These are phyloP conservation scores for Numenius arquata DNA, from an alignment of 2,113 vertebrate genomes.

Conservation along the genomic window DNA sequence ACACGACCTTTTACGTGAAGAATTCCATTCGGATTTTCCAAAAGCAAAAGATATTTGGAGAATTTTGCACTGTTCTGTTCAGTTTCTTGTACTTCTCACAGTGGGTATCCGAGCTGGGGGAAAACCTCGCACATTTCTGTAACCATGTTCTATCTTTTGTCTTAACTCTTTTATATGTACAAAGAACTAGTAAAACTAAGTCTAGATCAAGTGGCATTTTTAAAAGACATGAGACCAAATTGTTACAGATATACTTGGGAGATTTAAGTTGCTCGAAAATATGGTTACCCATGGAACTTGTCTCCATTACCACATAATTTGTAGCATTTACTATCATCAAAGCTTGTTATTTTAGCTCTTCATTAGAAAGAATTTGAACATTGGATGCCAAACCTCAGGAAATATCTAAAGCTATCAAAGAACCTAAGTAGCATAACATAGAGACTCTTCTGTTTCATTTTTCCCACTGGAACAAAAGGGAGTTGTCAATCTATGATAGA, in stretches of 20 bases:
- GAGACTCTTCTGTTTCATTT: constrained; percentile 18
- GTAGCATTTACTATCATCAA: not conserved
- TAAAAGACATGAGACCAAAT: not conserved
- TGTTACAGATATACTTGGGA: not conserved
- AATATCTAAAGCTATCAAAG: constrained; percentile 17
- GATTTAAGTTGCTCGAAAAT: not conserved
- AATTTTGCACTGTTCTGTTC: not conserved
- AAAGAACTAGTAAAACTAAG: not conserved
- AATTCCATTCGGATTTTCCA: not conserved
- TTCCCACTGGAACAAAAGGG: constrained; percentile 21
- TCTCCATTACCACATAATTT: not conserved
- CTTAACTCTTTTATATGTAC: not conserved
- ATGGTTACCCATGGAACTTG: not conserved
- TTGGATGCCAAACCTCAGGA: constrained; percentile 18
- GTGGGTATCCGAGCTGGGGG: not conserved
- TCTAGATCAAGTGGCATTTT: not conserved
- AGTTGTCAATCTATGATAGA: constrained; percentile 6
- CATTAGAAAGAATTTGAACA: constrained; percentile 7
- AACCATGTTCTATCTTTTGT: not conserved
- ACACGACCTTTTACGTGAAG: not conserved
- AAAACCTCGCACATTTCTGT: not conserved
- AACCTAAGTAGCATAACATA: not conserved
- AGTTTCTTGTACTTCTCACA: not conserved
- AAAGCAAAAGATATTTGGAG: not conserved
- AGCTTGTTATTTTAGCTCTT: constrained; percentile 12